Percentiles rank a stretch among this genome's conserved stretches.
Evolutionary conservation across 2,113 vertebrate genomes (phyloP).

Genomic region (Grantiella picta): DNA sequence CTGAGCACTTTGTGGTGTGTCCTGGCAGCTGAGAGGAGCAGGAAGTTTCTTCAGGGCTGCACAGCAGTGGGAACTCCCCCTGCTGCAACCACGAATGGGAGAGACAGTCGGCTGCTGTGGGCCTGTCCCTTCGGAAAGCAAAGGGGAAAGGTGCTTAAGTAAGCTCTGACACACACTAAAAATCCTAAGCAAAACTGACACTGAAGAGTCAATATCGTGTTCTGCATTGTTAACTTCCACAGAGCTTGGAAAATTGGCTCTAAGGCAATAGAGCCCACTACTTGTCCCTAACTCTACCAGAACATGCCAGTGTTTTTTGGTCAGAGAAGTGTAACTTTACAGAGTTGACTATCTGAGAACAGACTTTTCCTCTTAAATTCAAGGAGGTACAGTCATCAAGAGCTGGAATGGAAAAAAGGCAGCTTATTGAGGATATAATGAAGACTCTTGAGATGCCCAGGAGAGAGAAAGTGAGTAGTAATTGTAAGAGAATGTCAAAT

Average conservation of each 20-base stretch:
- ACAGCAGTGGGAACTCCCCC: conserved; percentile 62
- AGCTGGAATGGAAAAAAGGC: background rate
- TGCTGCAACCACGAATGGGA: conserved; percentile 90
- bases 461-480: background rate
- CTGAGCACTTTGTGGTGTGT: conserved; percentile 37
- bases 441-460: background rate
- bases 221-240: background rate
- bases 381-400: background rate
- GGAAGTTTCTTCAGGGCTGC: conserved; percentile 44
- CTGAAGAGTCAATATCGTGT: background rate
- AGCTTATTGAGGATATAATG: background rate
- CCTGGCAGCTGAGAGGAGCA: conserved; percentile 62
- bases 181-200: background rate
- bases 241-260: background rate
- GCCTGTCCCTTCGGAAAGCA: conserved; percentile 79
- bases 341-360: background rate
- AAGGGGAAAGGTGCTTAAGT: background rate
- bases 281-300: background rate
- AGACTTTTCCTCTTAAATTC: background rate
- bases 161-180: background rate
- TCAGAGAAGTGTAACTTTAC: background rate
- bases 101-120: conserved; percentile 86
- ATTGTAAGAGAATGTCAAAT: background rate
- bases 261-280: background rate
- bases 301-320: background rate